Conservation (phyloP, 2,113 vertebrate genomes). For the Atractosteus spatula region DNA sequence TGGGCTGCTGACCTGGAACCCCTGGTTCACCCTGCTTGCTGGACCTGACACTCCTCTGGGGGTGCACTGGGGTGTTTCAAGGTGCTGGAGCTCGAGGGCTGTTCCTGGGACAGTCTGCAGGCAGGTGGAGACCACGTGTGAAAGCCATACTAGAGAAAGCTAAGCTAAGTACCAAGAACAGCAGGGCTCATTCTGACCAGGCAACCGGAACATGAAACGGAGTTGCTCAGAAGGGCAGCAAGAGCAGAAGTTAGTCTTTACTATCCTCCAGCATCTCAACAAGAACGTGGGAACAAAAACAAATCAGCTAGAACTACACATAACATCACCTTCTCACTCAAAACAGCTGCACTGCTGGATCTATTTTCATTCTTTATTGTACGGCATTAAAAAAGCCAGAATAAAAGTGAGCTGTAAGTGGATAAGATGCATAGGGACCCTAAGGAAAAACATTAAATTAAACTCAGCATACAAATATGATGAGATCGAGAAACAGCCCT, state of each 20-base stretch:
- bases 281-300: background rate
- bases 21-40: too few species aligned
- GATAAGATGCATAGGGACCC: constrained; percentile 13
- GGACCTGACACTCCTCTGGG: too few species aligned
- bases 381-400: constrained; percentile 18
- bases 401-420: constrained; percentile 25
- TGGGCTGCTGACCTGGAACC: too few species aligned
- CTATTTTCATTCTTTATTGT: constrained; percentile 16
- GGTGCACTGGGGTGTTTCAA: too few species aligned
- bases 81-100: too few species aligned
- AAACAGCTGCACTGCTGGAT: background rate
- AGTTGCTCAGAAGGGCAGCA: too few species aligned
- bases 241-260: background rate
- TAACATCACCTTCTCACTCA: background rate
- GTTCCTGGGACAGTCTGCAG: too few species aligned
- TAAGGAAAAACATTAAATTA: constrained; percentile 25
- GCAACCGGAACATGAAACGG: too few species aligned
- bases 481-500: background rate
- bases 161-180: too few species aligned
- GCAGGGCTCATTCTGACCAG: too few species aligned
- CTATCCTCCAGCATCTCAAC: background rate
- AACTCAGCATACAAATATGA: constrained; percentile 16
- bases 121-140: too few species aligned
- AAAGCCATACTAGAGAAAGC: too few species aligned
- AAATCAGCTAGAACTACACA: background rate